Base-by-base conservation (phyloP, 2,113 vertebrate species). In the Pycnonotus jocosus region DNA sequence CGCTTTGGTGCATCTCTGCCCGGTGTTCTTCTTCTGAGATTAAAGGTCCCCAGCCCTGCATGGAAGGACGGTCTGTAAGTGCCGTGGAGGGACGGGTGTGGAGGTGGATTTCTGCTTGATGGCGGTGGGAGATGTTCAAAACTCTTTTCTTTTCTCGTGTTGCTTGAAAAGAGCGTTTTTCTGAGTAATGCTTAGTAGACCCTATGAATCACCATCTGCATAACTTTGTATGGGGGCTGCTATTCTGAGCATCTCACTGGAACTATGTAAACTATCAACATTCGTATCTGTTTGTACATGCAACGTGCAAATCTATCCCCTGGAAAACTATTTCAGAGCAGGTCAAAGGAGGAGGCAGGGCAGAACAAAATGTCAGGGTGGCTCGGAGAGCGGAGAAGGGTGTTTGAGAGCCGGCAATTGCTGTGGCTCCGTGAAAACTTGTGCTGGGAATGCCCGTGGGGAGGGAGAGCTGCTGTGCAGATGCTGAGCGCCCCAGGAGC, bases 161-260 rank as follows among this genome's bases (percentile, higher is more conserved):
- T 15, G 62, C 86, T 89, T 45, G 76, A 86, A 66, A 90, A 96
- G 85, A 90, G 78, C 38, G 57, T 90, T 96, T 91, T 87, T 92
- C 93, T 92, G 90, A 93, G 87, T 90, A 92, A 92, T 93, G 72
- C 68, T 86, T 86, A 9, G 72, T 86, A 88, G 91, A 78, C 56
- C 78, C 66, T 88, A 24, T 95, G 97, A 96, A 95, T 95, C 96
- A 97, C 90, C 95, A 93, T 88, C 92, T 79, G 92, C 95, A 88
- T 92, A 94, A 94, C 95, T 94, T 97, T 95, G 70, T 93, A 93
- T 84, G 95, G 94, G 94, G 95, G 82, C 83, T 94, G 93, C 92
- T 96, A 81, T 97, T 97, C 93, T 95, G 93, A 95, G 92, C 85
- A 23, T 83, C 45, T 88, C 44, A 1, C 71, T 51, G 83, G 56